These are phyloP conservation scores for Heliconius congener DNA, from an alignment of 1,140 invertebrate genomes.

Conservation along the genomic window DNA sequence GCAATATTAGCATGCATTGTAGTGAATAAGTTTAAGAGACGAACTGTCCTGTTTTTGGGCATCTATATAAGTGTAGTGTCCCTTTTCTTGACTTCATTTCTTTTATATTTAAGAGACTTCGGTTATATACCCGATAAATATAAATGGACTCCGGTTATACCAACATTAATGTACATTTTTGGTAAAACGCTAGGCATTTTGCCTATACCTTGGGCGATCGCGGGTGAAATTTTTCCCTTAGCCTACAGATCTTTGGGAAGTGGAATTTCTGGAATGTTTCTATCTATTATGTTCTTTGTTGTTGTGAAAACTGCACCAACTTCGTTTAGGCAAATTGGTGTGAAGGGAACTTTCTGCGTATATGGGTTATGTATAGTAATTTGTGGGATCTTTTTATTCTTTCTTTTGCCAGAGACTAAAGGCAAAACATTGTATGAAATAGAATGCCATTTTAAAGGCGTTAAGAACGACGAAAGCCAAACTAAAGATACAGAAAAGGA, in stretches of 20 bases:
- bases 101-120: constrained; percentile 63
- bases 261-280: constrained; percentile 82
- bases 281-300: constrained; percentile 84
- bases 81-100: constrained; percentile 51
- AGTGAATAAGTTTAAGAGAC: constrained; percentile 62
- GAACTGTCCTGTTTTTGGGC: constrained; percentile 69
- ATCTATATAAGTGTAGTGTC: constrained; percentile 60
- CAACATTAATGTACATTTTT: constrained; percentile 66
- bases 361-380: constrained; percentile 82
- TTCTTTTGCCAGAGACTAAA: constrained; percentile 86
- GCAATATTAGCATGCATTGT: constrained; percentile 65
- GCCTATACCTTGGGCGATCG: constrained; percentile 83
- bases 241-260: constrained; percentile 78
- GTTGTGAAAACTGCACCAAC: constrained; percentile 84
- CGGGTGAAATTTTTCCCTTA: constrained; percentile 81
- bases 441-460: constrained; percentile 72
- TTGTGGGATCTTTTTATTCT: constrained; percentile 82
- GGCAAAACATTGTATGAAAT: constrained; percentile 86
- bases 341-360: constrained; percentile 83
- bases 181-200: constrained; percentile 75
- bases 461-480: constrained; percentile 40
- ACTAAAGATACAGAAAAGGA: constrained; percentile 53
- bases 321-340: constrained; percentile 79
- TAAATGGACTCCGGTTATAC: constrained; percentile 68
- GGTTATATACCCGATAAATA: constrained; percentile 61